A percentile compares a stretch with the other conserved stretches of the same genome.
Evolutionary conservation across 2,888 invertebrate genomes (phyloP).

Genomic region (Orgyia antiqua): DNA sequence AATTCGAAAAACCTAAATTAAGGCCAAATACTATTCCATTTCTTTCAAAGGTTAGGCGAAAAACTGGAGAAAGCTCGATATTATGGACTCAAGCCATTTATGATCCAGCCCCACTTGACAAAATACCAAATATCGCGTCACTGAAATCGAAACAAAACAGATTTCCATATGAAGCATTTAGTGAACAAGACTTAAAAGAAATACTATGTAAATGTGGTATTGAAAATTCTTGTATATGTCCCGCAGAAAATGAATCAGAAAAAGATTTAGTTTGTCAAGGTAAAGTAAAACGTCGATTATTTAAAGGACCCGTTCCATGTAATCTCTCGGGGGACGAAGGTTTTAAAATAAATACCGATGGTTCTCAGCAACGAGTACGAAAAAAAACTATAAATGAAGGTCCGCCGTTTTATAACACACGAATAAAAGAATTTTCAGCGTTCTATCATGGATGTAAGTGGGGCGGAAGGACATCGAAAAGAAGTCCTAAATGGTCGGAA

Average conservation of each 20-base stretch:
- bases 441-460: conserved; percentile 66
- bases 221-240: conserved; percentile 45
- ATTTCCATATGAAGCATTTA: conserved; percentile 52
- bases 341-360: conserved; percentile 29
- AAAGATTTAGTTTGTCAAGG: conserved; percentile 39
- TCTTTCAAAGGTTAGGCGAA: conserved; percentile 42
- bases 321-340: conserved; percentile 25
- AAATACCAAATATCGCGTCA: conserved; percentile 47
- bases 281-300: conserved; percentile 38
- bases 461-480: conserved; percentile 49
- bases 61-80: conserved; percentile 19
- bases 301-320: conserved; percentile 40
- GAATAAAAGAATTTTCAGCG: conserved; percentile 40
- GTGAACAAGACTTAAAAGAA: conserved; percentile 45
- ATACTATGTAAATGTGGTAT: conserved; percentile 53
- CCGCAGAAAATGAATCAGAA: conserved; percentile 22
- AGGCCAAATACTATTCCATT: conserved; percentile 44
- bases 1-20: conserved; percentile 21
- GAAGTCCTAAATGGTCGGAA: conserved; percentile 22
- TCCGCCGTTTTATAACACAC: conserved; percentile 50
- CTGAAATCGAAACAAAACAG: conserved; percentile 49
- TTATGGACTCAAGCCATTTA: conserved; percentile 55
- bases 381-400: conserved; percentile 14
- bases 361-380: conserved; percentile 17
- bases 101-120: conserved; percentile 20